Base-by-base conservation (phyloP, 2,797 vertebrate genomes). In the Danio tinwini region DNA sequence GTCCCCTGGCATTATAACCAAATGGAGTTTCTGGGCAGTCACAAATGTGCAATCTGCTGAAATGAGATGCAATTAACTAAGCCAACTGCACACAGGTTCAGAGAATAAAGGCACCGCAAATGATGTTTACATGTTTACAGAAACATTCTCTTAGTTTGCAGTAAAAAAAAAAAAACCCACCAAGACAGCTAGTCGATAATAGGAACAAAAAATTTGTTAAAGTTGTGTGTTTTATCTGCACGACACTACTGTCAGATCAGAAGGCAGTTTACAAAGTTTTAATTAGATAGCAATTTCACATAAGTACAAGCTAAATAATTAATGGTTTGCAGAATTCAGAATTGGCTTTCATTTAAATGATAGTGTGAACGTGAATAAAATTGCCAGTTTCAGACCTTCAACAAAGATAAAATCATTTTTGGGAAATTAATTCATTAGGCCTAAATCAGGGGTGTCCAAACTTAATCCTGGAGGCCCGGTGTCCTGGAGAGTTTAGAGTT, bases 11-110 rank as follows among this genome's bases (percentile, higher is more conserved):
- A 82, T 81, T 78, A 84, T 71, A 77, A 81, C 76, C 55, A 76
- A 86, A 81, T 83, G 75, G 81, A 73, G 82, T 85, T 87, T 86
- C 81, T 76, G 83, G 76, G 83, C 80, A 81, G 78, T 76, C 65
- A 29, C 81, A 53, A 80, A 81, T 75, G 81, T 80, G 73, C 82
- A 78, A 53, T 78, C 81, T 81, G 70, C 73, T 77, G 80, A 80
- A 81, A 76, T 81, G 70, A 78, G 74, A 70, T 79, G 73, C 85
- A 87, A 89, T 90, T 88, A 79, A 83, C 86, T 76, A 75, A 7
- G 21, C 69, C 82, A 82, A 80, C 78, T 84, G 78, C 85, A 82
- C 82, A 79, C 59, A 87, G 69, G 81, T 80, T 80, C 83, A 63
- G 70, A 85, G 79, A 88, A 86, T 73, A 86, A 72, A 88, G 56